A percentile compares a stretch with the other conserved stretches of the same genome.
Evolutionary conservation across 2,797 vertebrate species (phyloP).

Genomic region (Sternarchorhynchus goeldii): DNA sequence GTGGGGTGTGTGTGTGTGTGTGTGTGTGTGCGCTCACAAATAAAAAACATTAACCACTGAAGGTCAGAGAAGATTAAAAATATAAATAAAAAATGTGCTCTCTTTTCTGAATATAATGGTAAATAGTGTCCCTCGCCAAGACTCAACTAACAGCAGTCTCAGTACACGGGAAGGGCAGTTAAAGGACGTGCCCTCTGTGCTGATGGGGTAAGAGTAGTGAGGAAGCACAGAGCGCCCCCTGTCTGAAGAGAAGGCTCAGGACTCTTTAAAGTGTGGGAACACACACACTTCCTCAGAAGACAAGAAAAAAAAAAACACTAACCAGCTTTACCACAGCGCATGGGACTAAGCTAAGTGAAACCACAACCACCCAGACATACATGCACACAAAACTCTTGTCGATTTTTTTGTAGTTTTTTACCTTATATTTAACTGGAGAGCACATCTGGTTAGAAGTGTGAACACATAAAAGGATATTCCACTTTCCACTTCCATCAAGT

Average conservation of each 20-base stretch:
- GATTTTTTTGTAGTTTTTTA: constrained; percentile 32
- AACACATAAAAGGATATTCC: constrained; percentile 19
- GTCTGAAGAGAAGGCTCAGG: constrained; percentile 25
- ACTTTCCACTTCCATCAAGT: neutral
- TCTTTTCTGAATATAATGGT: neutral
- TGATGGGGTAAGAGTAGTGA: neutral
- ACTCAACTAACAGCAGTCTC: constrained; percentile 22
- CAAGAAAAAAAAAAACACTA: constrained; percentile 38
- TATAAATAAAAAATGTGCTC: neutral
- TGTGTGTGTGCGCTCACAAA: constrained; percentile 6
- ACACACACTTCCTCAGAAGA: constrained; percentile 47
- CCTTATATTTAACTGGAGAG: constrained; percentile 26
- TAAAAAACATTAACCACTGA: neutral
- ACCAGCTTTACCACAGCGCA: constrained; percentile 57
- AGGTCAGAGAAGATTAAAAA: neutral
- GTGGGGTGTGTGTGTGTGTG: neutral
- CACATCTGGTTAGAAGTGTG: constrained; percentile 29
- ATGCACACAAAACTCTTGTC: constrained; percentile 23
- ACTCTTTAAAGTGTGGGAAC: constrained; percentile 57
- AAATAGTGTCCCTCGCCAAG: constrained; percentile 18
- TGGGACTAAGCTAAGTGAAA: constrained; percentile 56
- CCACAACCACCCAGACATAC: constrained; percentile 41
- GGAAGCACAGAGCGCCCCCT: constrained; percentile 45
- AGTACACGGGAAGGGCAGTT: constrained; percentile 18
- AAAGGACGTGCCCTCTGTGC: constrained; percentile 13